A percentile compares a stretch with the other conserved stretches of the same genome.
phyloP scores from a whole-genome alignment of 2,113 vertebrate genomes.

The Equus quagga region DNA sequence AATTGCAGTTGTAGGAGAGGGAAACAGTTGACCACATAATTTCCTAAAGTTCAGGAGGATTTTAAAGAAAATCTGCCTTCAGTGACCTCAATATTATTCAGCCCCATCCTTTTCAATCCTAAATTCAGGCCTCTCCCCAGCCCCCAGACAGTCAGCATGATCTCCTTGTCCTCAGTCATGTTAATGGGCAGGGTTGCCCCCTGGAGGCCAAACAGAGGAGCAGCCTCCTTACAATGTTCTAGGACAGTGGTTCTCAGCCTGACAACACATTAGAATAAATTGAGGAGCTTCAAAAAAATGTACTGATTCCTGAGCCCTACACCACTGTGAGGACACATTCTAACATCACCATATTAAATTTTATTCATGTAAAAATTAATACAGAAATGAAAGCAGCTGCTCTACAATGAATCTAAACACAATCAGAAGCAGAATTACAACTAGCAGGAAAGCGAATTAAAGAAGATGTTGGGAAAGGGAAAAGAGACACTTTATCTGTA shows the following conservation, averaged over 20 bases:
- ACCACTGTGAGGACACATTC: neutral
- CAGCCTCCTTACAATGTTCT: neutral
- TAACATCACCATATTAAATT: neutral
- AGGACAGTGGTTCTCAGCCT: neutral
- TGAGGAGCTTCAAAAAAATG: neutral
- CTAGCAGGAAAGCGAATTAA: neutral
- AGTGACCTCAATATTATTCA: neutral
- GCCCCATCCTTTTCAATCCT: neutral
- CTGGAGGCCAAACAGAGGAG: neutral
- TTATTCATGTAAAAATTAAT: neutral
- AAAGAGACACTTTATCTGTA: neutral
- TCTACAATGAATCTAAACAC: constrained; percentile 29
- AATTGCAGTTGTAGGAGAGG: neutral
- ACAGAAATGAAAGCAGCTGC: neutral
- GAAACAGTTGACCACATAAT: neutral
- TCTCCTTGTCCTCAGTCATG: neutral
- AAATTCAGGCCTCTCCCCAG: neutral
- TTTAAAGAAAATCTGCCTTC: neutral
- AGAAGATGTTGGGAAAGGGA: neutral
- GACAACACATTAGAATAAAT: neutral
- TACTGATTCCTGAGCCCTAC: neutral
- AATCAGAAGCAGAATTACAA: constrained; percentile 26
- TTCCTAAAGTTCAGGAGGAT: constrained; percentile 10
- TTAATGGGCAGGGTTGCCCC: neutral
- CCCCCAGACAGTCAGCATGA: neutral